A percentile compares a stretch with the other conserved stretches of the same genome.
Conservation (phyloP, 2,888 invertebrate species). For the Miltochrista miniata region DNA sequence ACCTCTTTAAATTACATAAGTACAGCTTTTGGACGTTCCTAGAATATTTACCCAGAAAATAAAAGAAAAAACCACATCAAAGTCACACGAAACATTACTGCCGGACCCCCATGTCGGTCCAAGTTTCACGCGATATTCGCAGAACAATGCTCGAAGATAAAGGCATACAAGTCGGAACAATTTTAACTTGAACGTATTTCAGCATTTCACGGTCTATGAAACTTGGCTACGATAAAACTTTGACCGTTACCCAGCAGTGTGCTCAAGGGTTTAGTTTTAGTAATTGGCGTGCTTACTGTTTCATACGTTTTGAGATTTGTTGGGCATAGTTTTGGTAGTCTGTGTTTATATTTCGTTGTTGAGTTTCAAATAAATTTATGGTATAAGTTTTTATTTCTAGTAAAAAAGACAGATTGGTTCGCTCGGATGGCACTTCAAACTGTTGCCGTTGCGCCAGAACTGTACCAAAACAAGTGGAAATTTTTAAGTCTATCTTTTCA, state of each 20-base stretch:
- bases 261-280: conserved; percentile 9
- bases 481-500: too few relatives aligned
- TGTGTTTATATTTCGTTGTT: too few relatives aligned
- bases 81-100: not conserved
- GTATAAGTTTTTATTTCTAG: too few relatives aligned
- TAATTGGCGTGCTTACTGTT: not conserved
- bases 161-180: conserved; percentile 32
- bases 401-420: too few relatives aligned
- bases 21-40: not conserved
- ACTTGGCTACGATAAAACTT: conserved; percentile 47
- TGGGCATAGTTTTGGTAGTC: not conserved
- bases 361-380: too few relatives aligned
- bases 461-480: too few relatives aligned
- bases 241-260: conserved; percentile 5
- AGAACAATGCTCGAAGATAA: conserved; percentile 14
- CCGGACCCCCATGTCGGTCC: conserved; percentile 2
- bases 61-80: not conserved
- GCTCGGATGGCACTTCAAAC: too few relatives aligned
- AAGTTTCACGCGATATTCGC: not conserved
- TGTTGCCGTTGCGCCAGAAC: too few relatives aligned
- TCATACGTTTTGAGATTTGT: not conserved
- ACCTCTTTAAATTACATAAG: too few relatives aligned
- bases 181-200: conserved; percentile 46
- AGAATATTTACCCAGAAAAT: not conserved
- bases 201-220: conserved; percentile 51